Percentiles rank a stretch among this genome's conserved stretches.
Evolutionary conservation across 2,113 vertebrate species (phyloP).

Genomic region (Cathartes aura): DNA sequence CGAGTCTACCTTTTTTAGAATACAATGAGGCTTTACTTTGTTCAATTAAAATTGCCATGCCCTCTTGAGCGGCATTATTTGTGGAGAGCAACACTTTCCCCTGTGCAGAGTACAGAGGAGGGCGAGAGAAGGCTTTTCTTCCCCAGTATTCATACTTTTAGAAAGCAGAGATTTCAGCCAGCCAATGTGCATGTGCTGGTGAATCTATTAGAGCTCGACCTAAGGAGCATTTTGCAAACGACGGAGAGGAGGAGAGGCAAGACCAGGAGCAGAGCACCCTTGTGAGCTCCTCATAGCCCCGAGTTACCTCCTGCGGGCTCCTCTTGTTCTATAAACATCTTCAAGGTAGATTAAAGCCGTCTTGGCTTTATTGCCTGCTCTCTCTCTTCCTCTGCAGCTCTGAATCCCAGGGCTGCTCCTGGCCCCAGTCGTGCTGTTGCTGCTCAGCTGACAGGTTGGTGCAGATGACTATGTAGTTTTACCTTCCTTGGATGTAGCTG

Average conservation of each 20-base stretch:
- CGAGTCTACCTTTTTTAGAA: not conserved
- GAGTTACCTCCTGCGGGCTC: not conserved
- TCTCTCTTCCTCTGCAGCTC: not conserved
- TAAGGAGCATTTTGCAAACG: not conserved
- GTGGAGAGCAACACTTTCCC: not conserved
- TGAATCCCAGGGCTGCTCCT: not conserved
- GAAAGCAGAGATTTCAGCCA: not conserved
- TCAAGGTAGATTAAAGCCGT: not conserved
- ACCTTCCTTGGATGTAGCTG: not conserved
- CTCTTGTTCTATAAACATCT: not conserved
- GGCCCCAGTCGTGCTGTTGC: rapidly evolving
- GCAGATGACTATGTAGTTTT: not conserved
- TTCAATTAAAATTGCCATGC: not conserved
- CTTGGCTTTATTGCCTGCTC: not conserved
- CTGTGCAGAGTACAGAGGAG: not conserved
- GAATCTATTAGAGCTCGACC: not conserved
- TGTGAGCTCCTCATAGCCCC: not conserved
- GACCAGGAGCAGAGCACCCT: not conserved
- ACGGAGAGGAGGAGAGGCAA: not conserved
- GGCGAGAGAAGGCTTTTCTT: not conserved
- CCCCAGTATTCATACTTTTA: not conserved
- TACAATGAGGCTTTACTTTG: not conserved
- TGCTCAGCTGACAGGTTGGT: not conserved
- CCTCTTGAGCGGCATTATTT: not conserved
- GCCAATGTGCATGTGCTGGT: rapidly evolving